Percentiles rank a stretch among this genome's conserved stretches.
These are phyloP conservation scores for Meteorus sp. DNA, from an alignment of 1,140 invertebrate species.

Conservation along the genomic window DNA sequence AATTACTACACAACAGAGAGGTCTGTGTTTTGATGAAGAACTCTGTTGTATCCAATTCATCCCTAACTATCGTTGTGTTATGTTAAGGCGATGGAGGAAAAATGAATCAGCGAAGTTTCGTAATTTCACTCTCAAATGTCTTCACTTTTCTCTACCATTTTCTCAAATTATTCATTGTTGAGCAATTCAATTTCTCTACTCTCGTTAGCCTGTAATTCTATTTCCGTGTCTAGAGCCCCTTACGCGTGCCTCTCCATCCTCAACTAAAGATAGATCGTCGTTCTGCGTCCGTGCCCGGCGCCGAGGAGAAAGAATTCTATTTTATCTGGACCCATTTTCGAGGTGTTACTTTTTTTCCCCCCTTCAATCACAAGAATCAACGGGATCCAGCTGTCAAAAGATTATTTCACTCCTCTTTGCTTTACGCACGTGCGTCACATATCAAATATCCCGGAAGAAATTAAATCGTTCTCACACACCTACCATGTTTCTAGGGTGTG, in stretches of 20 bases:
- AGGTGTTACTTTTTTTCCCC: not conserved
- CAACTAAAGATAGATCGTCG: conserved; percentile 45
- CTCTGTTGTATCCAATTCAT: not conserved
- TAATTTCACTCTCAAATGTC: conserved; percentile 5
- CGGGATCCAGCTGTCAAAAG: conserved; percentile 1
- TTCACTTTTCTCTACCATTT: conserved; percentile 5
- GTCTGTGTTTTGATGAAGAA: conserved; percentile 58
- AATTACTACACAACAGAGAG: conserved; percentile 77
- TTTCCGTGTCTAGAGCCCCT: conserved; percentile 49
- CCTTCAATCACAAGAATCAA: not conserved
- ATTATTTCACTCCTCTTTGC: not conserved
- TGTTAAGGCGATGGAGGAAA: too few species aligned
- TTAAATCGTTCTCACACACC: too few species aligned
- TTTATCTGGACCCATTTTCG: not conserved
- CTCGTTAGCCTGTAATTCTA: conserved; percentile 43
- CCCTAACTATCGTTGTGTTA: conserved; percentile 1
- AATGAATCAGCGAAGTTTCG: too few species aligned
- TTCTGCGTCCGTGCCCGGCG: conserved; percentile 24
- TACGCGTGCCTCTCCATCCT: conserved; percentile 31
- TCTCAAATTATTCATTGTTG: conserved; percentile 7
- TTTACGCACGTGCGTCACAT: not conserved
- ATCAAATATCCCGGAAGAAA: not conserved
- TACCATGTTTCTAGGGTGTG: too few species aligned
- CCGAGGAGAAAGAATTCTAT: conserved; percentile 14
- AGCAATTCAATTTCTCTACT: conserved; percentile 29